Evolutionary conservation across 2,888 invertebrate genomes (phyloP), one percentile per base, ranked within the genome.

Genomic region (Bimastos eiseni): DNA sequence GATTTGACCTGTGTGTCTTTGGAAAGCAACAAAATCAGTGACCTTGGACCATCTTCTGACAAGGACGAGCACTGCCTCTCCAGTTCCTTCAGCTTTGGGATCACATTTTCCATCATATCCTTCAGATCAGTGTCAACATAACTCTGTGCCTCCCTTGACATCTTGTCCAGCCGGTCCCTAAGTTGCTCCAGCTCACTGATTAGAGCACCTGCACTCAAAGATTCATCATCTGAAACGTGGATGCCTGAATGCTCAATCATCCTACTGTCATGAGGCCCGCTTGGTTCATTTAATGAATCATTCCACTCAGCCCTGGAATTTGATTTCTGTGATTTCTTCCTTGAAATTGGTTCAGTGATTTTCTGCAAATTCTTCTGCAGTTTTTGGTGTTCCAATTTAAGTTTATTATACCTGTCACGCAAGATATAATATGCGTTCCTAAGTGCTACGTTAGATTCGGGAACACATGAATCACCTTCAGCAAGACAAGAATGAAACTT

Each of bases 321-420:
- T 37, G 86, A 36, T 21, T 86, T 37, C 24, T n/a, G 37, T 5
- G 15, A 24, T 24, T 36, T 86, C 86, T 36, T 37, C 36, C 19
- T 34, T 37, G 86, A 33, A 86, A 3, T 36, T 37, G 86, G 4
- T 33, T 86, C 86, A 3, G 8, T 86, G 34, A 34, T 21, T 34
- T 86, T 86, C 34, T 86, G 34, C 19, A 86, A 24, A 19, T 86
- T 34, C 37, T 86, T 86, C 86, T 36, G 34, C 21, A 86, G 86
- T 36, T 86, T 86, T 34, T 36, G 37, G 86, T 86, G 30, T 37
- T 86, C 86, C 86, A 86, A 37, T 86, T 86, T 86, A 19, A 86
- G 86, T 24, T 86, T 86, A 37, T 86, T 86, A 24, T 86, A 86
- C 21, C 86, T 34, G 37, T 86, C 86, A 37, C 86, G 86, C 34